Evolutionary conservation across 1,140 invertebrate species (phyloP), one percentile per base, ranked within the genome.

Genomic region (Venturia canescens): DNA sequence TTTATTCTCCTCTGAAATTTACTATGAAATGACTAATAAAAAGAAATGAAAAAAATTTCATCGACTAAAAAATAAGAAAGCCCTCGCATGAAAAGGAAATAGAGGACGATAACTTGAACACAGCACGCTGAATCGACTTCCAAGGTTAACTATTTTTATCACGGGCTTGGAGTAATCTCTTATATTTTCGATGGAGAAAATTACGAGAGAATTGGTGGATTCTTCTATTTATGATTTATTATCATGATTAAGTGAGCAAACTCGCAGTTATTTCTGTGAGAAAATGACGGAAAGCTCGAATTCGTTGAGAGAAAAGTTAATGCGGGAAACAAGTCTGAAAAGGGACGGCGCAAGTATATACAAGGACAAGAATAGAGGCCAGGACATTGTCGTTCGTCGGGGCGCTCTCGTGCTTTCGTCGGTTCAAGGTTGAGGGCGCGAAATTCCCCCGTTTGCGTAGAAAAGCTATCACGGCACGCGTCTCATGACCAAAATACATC

Each of bases 381-480:
- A 83, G 85, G 83, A 85, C 82, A 82, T 83, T 80, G 74, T 23
- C 26, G 57, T 72, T 74, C 69, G 60, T 74, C 44, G 74, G 66
- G 27, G 27, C 7, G 69, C 31, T 26, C n/a, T 67, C 3, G 38
- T 31, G 38, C 23, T 84, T 86, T 88, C 85, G 87, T 86, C 87
- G 87, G 89, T 90, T 90, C 89, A 90, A 90, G 89, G 89, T 90
- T 90, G 89, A 84, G 85, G 84, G 79, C 85, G 83, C 80, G 72
- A 82, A 84, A 48, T 27, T 48, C 44, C 26, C 69, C 23, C 71
- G 71, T 53, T 74, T 74, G 34, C 3, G 26, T 29, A 29, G 38
- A 48, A 48, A 48, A 74, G 71, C 15, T 26, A 74, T n/a, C 26
- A 16, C n/a, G 70, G 67, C 69, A 80, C 48, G 70, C 79, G 72